Base-by-base conservation (phyloP, 2,888 invertebrate genomes). In the Chrysomela aeneicollis region DNA sequence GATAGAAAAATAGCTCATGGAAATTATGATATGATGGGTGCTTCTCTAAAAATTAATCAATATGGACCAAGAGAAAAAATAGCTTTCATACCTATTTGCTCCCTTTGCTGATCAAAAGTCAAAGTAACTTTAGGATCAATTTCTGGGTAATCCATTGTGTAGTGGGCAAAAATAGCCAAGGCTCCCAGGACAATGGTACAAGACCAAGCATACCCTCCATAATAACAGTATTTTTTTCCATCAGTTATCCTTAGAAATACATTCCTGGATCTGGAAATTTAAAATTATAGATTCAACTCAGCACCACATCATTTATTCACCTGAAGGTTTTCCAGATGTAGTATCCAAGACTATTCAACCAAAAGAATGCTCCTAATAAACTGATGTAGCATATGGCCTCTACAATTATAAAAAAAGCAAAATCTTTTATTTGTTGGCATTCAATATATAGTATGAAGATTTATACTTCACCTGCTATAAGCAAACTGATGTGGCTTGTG, bases 271-370 rank as follows among this genome's bases (percentile, higher is more conserved):
- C 93, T 90, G 79, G 52, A 84, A 84, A 66, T 54, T 58, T 61
- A 22, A 69, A 63, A 62, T 10, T 5, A 35, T 35, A 12, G 35
- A 5, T 12, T 35, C 35, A 35, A 26, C 22, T n/a, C 35, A 30
- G 22, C 8, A 46, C 47, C 18, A 57, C 57, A 51, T 26, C 1
- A 8, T 19, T n/a, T 51, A 75, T 85, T 84, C 83, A 90, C 90
- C 88, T 90, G 78, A 94, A 94, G 0, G 93, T 94, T 79, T 90
- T 92, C 94, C 94, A 94, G 68, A 94, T 91, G 79, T 94, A 94
- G 79, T 92, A 94, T 55, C 93, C 94, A 68, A 93, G 87, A 78
- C 92, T 92, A 73, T 92, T 94, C 2, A 94, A 83, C 94, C 94
- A 94, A 78, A 94, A 93, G 82, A 93, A 94, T 57, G 93, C 92